Base-by-base conservation (phyloP, 2,888 invertebrate species). In the Linnaemya vulpina region DNA sequence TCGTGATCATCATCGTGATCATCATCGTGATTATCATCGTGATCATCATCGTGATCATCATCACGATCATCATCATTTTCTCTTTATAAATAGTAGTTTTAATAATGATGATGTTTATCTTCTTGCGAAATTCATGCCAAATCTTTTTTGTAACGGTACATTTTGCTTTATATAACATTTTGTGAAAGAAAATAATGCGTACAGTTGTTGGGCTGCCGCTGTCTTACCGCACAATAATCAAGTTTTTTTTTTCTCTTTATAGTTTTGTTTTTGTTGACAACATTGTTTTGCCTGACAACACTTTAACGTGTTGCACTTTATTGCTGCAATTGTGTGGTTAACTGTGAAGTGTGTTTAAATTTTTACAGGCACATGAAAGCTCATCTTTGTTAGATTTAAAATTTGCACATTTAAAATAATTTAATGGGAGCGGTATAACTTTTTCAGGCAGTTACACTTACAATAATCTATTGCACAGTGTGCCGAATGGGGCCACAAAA, bases 371-470 rank as follows among this genome's bases (percentile, higher is more conserved):
- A 43, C 30, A 25, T 60, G n/a, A 58, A 20, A 60, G 4, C 10
- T 13, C 71, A 73, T 60, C 60, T 73, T 60, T 35, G 60, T 49
- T 35, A 35, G 49, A 25, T 22, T 46, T 30, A 60, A 60, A 73
- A 60, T 60, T 60, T 60, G 7, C 60, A 60, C 60, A 58, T 73
- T 51, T 15, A 38, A 62, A 38, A 62, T 3, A 40, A 49, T 17
- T 62, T 62, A 62, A 74, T 62, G 62, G 51, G 62, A 62, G 62
- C 62, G 74, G 49, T 62, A 60, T 25, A 63, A 62, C 62, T 62
- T 51, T 22, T 62, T 51, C n/a, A 62, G 51, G 62, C 38, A 62
- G 38, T 51, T 51, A 62, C 17, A 62, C 4, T 30, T 60, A 7
- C n/a, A 62, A 17, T 74, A 25, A 22, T 74, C 51, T 63, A 49